A percentile compares a stretch with the other conserved stretches of the same genome.
Evolutionary conservation across 2,888 invertebrate genomes (phyloP).

Genomic region (Drosophila helvetica): DNA sequence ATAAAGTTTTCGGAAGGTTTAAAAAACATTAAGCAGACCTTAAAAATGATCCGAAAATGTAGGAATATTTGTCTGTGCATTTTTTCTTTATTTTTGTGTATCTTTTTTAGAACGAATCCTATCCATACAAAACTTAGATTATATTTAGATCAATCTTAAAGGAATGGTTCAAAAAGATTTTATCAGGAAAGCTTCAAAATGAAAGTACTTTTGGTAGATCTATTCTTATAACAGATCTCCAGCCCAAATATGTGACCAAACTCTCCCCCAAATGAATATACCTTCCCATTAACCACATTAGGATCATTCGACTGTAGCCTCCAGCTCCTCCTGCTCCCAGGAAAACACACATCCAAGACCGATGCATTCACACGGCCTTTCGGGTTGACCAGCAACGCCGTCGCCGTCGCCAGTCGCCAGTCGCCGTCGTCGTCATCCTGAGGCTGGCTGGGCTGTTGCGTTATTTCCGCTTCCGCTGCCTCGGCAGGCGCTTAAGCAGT

Average conservation of each 20-base stretch:
- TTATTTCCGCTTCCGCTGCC: conserved; percentile 72
- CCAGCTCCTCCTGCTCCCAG: conserved; percentile 25
- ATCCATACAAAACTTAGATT: too few relatives aligned
- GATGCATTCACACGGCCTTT: conserved; percentile 65
- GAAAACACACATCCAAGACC: conserved; percentile 42
- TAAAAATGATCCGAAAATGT: too few relatives aligned
- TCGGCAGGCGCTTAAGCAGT: conserved; percentile 51
- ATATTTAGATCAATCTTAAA: too few relatives aligned
- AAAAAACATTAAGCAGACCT: too few relatives aligned
- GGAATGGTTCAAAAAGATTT: too few relatives aligned
- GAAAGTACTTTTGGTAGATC: too few relatives aligned
- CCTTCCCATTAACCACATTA: not conserved
- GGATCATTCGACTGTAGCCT: not conserved
- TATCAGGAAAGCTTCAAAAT: too few relatives aligned
- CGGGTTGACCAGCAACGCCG: conserved; percentile 50
- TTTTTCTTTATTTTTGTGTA: too few relatives aligned
- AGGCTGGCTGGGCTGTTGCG: conserved; percentile 56
- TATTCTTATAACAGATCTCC: too few relatives aligned
- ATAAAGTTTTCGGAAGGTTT: not conserved
- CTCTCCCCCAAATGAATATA: not conserved
- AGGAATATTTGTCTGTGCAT: too few relatives aligned
- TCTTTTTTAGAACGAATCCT: too few relatives aligned
- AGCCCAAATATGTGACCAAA: not conserved
- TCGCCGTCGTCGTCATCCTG: conserved; percentile 31
- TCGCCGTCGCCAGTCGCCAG: conserved; percentile 29